Percentiles rank a stretch among this genome's conserved stretches.
Evolutionary conservation across 2,113 vertebrate genomes (phyloP).

Genomic region (Ammospiza caudacuta): DNA sequence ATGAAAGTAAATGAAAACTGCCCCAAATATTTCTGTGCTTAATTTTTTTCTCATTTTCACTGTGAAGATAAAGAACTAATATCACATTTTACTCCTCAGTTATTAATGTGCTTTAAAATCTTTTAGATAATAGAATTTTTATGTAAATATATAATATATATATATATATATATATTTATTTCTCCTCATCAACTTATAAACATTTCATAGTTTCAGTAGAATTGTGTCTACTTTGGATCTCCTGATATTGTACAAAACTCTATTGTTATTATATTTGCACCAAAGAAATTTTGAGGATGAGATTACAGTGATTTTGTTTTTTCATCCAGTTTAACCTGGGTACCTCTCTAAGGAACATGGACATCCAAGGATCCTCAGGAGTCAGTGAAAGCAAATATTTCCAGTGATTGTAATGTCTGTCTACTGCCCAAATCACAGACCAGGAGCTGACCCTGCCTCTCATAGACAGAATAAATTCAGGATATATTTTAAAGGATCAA

Average conservation of each 20-base stretch:
- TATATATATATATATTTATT: background rate
- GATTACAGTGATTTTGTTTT: background rate
- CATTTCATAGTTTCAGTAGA: background rate
- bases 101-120: background rate
- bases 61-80: background rate
- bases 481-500: background rate
- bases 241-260: background rate
- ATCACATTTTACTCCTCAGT: background rate
- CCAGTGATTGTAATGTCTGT: too few relatives aligned
- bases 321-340: background rate
- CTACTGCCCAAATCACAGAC: background rate
- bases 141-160: background rate
- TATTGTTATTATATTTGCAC: background rate
- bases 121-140: background rate
- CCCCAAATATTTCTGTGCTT: background rate
- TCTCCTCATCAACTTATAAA: background rate
- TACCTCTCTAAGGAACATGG: background rate
- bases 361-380: background rate
- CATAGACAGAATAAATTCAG: background rate
- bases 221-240: background rate
- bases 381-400: background rate
- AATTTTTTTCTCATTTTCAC: background rate
- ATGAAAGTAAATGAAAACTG: background rate
- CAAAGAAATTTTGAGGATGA: background rate
- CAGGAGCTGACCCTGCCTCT: background rate